Conservation (phyloP, 1,140 invertebrate species). For the Capitella teleta region DNA sequence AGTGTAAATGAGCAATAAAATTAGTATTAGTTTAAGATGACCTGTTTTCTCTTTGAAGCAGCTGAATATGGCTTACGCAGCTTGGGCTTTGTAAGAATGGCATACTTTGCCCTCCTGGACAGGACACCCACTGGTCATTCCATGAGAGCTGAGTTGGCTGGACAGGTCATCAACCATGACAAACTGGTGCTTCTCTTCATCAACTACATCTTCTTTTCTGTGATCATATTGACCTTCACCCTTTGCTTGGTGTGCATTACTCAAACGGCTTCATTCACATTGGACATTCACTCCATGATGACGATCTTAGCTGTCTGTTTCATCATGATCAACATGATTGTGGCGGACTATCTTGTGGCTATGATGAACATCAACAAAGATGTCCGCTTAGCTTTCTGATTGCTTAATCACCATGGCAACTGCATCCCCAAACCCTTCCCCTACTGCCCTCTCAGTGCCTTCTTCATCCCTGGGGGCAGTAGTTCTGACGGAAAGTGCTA, state of each 20-base stretch:
- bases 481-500: not conserved
- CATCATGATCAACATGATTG: constrained; percentile 23
- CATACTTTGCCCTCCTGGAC: too few species aligned
- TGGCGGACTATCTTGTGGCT: constrained; percentile 29
- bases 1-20: too few species aligned
- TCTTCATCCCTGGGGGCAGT: not conserved
- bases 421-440: not conserved
- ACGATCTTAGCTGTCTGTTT: constrained; percentile 24
- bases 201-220: constrained; percentile 29
- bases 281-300: constrained; percentile 21
- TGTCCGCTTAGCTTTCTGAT: not conserved
- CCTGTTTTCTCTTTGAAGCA: too few species aligned
- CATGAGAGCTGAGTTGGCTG: too few species aligned
- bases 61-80: too few species aligned
- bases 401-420: not conserved
- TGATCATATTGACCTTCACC: constrained; percentile 23
- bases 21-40: too few species aligned
- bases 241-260: constrained; percentile 24
- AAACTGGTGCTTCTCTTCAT: constrained; percentile 24
- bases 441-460: not conserved
- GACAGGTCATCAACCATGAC: constrained; percentile 22
- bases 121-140: too few species aligned
- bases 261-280: constrained; percentile 21
- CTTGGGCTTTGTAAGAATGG: too few species aligned
- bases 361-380: constrained; percentile 17